These are phyloP conservation scores for Bos taurus DNA, from an alignment of 2,113 vertebrate species.

Conservation along the genomic window ARS-UCD2.0 NC_037347.1:42470001-42470500, in stretches of 20 bases:
- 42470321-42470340: background rate
- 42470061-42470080: constrained; percentile 41
- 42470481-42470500: too few relatives aligned
- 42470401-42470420: background rate
- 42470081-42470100: background rate
- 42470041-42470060: constrained; percentile 13
- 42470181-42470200: background rate
- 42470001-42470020: background rate
- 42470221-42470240: background rate
- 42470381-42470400: background rate
- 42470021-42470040: background rate
- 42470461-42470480: too few relatives aligned
- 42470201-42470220: background rate
- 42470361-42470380: background rate
- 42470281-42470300: background rate
- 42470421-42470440: too few relatives aligned
- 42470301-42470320: background rate
- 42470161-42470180: background rate
- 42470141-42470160: background rate
- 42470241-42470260: background rate
- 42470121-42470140: background rate
- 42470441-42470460: too few relatives aligned
- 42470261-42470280: background rate
- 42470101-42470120: background rate
- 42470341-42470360: background rate